Conservation (phyloP, 2,797 vertebrate genomes). For the Florisuga fusca region DNA sequence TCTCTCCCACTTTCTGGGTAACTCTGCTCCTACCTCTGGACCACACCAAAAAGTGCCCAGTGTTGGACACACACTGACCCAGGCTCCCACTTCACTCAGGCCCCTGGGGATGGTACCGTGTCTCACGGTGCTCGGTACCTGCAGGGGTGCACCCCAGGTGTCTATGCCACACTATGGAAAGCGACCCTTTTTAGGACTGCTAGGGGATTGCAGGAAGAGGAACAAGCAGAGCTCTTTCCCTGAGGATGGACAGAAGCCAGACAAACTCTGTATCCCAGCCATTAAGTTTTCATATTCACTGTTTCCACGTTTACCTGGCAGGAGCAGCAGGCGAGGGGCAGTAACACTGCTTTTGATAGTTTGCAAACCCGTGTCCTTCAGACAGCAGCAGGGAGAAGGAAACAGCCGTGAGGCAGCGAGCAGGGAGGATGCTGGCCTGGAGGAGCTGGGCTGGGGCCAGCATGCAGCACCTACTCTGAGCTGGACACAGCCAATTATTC, state of each 20-base stretch:
- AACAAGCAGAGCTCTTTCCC: neutral
- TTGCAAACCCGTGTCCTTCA: rapidly evolving
- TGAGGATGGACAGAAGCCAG: neutral
- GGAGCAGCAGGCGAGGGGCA: neutral
- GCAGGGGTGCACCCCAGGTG: neutral
- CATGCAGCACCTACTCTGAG: rapidly evolving
- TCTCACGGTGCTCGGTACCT: rapidly evolving
- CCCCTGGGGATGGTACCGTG: too few relatives aligned
- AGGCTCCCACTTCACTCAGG: too few relatives aligned
- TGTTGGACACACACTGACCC: neutral
- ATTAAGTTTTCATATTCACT: neutral
- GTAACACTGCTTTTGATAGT: neutral
- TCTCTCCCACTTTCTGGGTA: neutral
- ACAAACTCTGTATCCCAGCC: neutral
- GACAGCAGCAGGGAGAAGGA: neutral
- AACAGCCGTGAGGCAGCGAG: rapidly evolving
- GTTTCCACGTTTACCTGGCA: neutral
- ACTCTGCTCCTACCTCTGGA: neutral
- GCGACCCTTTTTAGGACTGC: neutral
- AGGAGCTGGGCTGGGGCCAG: neutral
- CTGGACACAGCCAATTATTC: neutral
- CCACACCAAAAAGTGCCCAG: neutral
- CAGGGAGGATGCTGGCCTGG: neutral
- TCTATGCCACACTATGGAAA: neutral
- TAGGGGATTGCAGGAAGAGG: neutral